phyloP scores from a whole-genome alignment of 2,113 vertebrate species.

The Xiphias gladius region DNA sequence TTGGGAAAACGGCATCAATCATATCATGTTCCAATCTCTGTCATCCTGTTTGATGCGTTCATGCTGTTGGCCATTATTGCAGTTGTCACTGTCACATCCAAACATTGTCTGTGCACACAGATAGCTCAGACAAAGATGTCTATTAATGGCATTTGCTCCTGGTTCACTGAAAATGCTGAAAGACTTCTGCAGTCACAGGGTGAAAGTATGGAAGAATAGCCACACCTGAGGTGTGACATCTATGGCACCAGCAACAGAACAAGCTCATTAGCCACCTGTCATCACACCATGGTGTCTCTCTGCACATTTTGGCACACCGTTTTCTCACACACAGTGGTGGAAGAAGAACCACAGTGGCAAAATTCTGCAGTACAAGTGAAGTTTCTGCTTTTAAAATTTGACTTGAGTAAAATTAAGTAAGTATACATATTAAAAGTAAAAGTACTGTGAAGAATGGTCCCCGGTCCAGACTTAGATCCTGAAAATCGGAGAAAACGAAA shows the following conservation, averaged over 20 bases:
- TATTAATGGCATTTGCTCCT: conserved; percentile 31
- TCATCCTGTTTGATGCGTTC: neutral
- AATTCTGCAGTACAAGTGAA: neutral
- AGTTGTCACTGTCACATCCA: conserved; percentile 11
- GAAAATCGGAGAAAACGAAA: neutral
- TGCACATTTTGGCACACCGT: neutral
- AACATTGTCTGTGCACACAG: neutral
- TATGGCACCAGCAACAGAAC: conserved; percentile 18
- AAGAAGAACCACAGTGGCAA: neutral
- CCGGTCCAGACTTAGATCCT: neutral
- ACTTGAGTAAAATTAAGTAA: neutral
- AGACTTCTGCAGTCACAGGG: conserved; percentile 44
- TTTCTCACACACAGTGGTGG: neutral
- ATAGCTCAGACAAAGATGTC: conserved; percentile 14
- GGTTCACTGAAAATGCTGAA: conserved; percentile 16
- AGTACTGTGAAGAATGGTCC: no score
- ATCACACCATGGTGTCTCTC: conserved; percentile 25
- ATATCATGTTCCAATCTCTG: neutral
- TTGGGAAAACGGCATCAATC: neutral
- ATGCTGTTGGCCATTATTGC: neutral
- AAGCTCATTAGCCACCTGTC: conserved; percentile 53
- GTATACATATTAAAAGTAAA: neutral
- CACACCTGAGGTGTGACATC: conserved; percentile 73
- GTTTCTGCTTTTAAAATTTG: neutral
- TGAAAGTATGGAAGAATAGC: conserved; percentile 53